Base-by-base conservation (phyloP, 2,113 vertebrate species). In the Pipa parva region DNA sequence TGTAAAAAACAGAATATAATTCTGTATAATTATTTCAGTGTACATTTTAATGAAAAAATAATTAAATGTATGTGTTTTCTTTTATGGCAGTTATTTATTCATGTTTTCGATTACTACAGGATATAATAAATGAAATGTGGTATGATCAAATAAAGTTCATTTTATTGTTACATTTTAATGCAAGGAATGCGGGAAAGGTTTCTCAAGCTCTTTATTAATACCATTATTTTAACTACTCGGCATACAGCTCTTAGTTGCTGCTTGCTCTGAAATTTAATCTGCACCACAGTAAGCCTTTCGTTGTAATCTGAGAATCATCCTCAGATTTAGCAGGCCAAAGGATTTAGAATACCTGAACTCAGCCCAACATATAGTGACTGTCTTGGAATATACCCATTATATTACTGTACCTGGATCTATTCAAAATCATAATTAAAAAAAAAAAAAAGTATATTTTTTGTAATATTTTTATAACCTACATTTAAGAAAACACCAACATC, bases 31-130 rank as follows among this genome's bases (percentile, higher is more conserved):
- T 67, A 67, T 25, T 57, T 27, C 8, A 18, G 13, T 50, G 63
- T 48, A 59, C 21, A 36, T 49, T 49, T 26, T 67, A 67, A 59
- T 58, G 63, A 21, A 50, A 55, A 58, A 49, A 67, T 59, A 59
- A 58, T 58, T 46, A 67, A 67, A 67, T 25, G 28, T n/a, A 57
- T 59, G 52, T 24, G 46, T 66, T 66, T 65, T 36, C 25, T 64
- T 3, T 39, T 28, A 39, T 58, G 42, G 54, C 39, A 49, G 63
- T 59, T 58, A 67, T 49, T 49, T 67, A 67, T 67, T 36, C 58
- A 59, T 37, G 55, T 49, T 49, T 33, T 33, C 10, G 11, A 59
- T 59, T 67, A 33, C 17, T 33, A 22, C 20, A 21, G 20, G 55
- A 45, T 33, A 33, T 22, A 50, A 45, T 46, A 51, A 63, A 21